phyloP scores from a whole-genome alignment of 2,888 invertebrate genomes.

The Lepetodrilus schrolli region DNA sequence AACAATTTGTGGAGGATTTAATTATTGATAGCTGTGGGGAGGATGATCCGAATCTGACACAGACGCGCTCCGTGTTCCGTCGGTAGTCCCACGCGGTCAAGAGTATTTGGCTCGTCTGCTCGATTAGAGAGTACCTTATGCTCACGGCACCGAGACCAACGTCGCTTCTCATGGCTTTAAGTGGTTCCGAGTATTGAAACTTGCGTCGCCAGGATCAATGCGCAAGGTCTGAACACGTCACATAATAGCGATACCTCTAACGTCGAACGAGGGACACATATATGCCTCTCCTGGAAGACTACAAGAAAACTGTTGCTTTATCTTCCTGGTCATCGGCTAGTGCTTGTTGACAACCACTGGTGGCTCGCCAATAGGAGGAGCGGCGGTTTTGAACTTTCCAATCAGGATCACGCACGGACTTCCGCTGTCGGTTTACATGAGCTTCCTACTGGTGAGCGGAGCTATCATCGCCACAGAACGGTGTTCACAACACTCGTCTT shows the following conservation, averaged over 20 bases:
- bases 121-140: background rate
- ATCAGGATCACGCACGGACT: background rate
- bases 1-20: conserved; percentile 23
- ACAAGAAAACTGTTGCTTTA: background rate
- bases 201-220: conserved; percentile 20
- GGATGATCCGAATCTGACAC: background rate
- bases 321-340: conserved; percentile 1
- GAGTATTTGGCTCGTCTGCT: background rate
- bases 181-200: conserved; percentile 7
- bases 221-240: conserved; percentile 9
- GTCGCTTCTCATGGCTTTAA: background rate
- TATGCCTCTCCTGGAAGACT: background rate
- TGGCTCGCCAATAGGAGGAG: too few relatives aligned
- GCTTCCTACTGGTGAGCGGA: background rate
- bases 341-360: conserved; percentile 18
- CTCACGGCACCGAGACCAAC: background rate
- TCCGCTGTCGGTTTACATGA: background rate
- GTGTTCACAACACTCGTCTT: background rate
- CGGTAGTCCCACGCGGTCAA: background rate
- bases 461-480: background rate
- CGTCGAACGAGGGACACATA: background rate
- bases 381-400: background rate
- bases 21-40: conserved; percentile 20
- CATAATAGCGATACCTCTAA: conserved; percentile 1
- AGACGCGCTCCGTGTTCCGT: background rate